Base-by-base conservation (phyloP, 1,140 invertebrate species). In the Calliopsis andreniformis region DNA sequence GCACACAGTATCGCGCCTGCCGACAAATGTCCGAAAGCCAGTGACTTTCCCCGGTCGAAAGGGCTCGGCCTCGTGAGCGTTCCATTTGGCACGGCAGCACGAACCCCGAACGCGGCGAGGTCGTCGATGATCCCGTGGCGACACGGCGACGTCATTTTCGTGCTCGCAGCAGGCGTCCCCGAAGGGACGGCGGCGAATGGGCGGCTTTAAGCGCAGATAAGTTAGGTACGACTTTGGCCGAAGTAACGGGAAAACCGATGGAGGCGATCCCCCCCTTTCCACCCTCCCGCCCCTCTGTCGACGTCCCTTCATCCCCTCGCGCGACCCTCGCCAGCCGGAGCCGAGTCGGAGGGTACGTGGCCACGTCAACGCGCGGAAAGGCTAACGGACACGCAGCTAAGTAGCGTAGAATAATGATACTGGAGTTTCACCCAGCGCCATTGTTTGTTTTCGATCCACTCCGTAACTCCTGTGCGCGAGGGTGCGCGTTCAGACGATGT, bases 171-270 rank as follows among this genome's bases (percentile, higher is more conserved):
- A 51, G 73, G 73, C 64, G 73, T 32, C 55, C 20, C 58, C 42
- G 66, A 67, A 69, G 63, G 63, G 72, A 75, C 72, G 72, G 5
- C 51, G 53, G n/a, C n/a, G 10, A 68, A 56, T 64, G 73, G 73
- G 73, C 73, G 73, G 73, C 73, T 76, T 72, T 76, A 56, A 76
- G 64, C 73, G 73, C 14, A 61, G 73, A 76, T 76, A 76, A 76
- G 73, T 76, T 76, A 69, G 73, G 55, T 69, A 67, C 42, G 73
- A 59, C 53, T 69, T 76, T 35, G 49, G 64, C 39, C 64, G 73
- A 76, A 68, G 64, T 76, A 76, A 76, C 73, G 73, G 64, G 73
- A 76, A 76, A 76, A 76, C 64, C 73, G 73, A 76, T 58, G 64
- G 73, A 68, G 55, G 64, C 53, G 14, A 69, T 59, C 12, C 43